A percentile compares a stretch with the other conserved stretches of the same genome.
These are phyloP conservation scores for Tanypteryx hageni DNA, from an alignment of 2,888 invertebrate genomes.

Conservation along the genomic window DNA sequence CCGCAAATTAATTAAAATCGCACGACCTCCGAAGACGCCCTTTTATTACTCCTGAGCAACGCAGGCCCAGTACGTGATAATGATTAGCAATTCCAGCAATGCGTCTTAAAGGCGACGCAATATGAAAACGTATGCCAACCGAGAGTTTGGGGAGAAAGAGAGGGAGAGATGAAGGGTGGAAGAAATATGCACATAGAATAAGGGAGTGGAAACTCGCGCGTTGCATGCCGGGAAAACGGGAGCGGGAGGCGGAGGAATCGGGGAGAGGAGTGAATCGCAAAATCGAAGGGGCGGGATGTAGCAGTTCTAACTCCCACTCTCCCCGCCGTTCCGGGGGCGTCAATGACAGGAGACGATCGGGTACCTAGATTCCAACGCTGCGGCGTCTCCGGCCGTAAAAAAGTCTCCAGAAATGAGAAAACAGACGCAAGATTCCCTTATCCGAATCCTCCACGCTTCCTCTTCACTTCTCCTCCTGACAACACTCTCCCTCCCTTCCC, in stretches of 20 bases:
- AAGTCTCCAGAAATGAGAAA: slow-evolving; percentile 43
- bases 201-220: slow-evolving; percentile 8
- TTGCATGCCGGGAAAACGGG: neutral
- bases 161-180: neutral
- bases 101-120: neutral
- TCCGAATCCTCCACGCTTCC: slow-evolving; percentile 28
- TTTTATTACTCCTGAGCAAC: too few relatives aligned
- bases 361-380: slow-evolving; percentile 36
- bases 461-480: neutral
- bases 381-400: slow-evolving; percentile 32
- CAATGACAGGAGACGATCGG: slow-evolving; percentile 35
- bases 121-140: slow-evolving; percentile 10
- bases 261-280: neutral
- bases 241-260: neutral
- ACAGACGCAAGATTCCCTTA: slow-evolving; percentile 55
- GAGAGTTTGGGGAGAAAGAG: neutral
- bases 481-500: neutral
- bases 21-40: too few relatives aligned
- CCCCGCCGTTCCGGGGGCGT: neutral
- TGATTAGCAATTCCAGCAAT: neutral
- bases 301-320: too few relatives aligned
- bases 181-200: neutral
- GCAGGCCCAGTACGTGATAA: neutral
- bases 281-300: neutral
- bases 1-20: too few relatives aligned